A percentile compares a stretch with the other conserved stretches of the same genome.
Evolutionary conservation across 2,797 vertebrate species (phyloP).

Genomic region (Mus caroli): DNA sequence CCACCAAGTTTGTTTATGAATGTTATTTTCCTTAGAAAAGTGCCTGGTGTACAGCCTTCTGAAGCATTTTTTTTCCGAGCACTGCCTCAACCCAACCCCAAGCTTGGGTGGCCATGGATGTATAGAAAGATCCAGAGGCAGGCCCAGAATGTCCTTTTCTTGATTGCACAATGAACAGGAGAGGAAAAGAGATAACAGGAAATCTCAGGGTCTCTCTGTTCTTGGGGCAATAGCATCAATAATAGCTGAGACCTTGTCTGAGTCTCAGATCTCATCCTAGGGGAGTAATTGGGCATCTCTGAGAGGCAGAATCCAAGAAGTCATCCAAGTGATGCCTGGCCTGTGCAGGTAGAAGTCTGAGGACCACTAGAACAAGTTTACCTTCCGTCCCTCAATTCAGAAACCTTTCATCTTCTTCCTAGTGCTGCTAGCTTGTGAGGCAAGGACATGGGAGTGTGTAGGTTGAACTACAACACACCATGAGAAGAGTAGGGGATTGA

Average conservation of each 20-base stretch:
- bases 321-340: background rate
- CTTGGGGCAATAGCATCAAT: background rate
- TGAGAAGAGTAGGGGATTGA: background rate
- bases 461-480: background rate
- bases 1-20: slow-evolving; percentile 54
- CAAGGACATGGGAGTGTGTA: background rate
- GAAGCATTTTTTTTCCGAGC: slow-evolving; percentile 21
- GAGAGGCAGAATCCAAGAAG: background rate
- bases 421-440: accelerated
- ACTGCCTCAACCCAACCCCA: background rate
- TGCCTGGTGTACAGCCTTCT: slow-evolving; percentile 36
- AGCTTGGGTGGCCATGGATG: background rate
- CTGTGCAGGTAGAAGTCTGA: background rate
- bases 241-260: background rate
- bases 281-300: background rate
- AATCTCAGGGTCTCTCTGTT: background rate
- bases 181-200: background rate
- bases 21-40: slow-evolving; percentile 63
- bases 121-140: background rate
- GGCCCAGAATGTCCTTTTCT: background rate
- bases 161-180: background rate
- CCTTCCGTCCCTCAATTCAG: background rate
- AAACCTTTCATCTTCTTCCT: background rate
- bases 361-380: background rate
- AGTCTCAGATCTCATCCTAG: background rate